Percentiles rank a stretch among this genome's conserved stretches.
Conservation (phyloP, 2,888 invertebrate species). For the Pardosa pseudoannulata region DNA sequence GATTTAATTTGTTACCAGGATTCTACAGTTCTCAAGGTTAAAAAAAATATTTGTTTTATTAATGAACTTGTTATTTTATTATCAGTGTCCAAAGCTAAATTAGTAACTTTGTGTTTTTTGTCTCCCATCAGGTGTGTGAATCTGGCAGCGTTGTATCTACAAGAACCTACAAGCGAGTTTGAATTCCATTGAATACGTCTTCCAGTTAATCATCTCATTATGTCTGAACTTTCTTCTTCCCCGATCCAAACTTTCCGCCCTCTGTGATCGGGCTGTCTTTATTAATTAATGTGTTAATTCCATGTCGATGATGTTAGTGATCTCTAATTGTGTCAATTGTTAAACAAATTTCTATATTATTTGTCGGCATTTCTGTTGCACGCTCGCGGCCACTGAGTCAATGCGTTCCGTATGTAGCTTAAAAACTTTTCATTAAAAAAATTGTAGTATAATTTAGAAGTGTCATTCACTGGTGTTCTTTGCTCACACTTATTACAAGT, state of each 20-base stretch:
- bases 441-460: no score
- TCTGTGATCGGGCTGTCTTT: slow-evolving; percentile 25
- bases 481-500: no score
- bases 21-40: no score
- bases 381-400: background rate
- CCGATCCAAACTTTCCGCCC: slow-evolving; percentile 15
- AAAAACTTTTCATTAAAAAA: background rate
- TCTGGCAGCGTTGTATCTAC: slow-evolving; percentile 86
- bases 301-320: background rate
- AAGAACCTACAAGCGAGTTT: slow-evolving; percentile 82
- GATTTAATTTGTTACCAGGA: no score
- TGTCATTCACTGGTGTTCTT: no score
- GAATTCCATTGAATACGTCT: background rate
- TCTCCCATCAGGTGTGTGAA: slow-evolving; percentile 85
- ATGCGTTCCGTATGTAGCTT: background rate
- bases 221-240: slow-evolving; percentile 23
- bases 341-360: background rate
- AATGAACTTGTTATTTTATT: no score
- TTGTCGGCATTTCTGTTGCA: background rate
- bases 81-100: no score
- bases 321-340: slow-evolving; percentile 2
- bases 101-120: slow-evolving; percentile 44
- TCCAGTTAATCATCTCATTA: slow-evolving; percentile 43
- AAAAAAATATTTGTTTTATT: no score
- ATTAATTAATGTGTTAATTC: slow-evolving; percentile 18